Evolutionary conservation across 23 tunicate genomes (phyloP).

Genomic region (Botrylloides violaceus): DNA sequence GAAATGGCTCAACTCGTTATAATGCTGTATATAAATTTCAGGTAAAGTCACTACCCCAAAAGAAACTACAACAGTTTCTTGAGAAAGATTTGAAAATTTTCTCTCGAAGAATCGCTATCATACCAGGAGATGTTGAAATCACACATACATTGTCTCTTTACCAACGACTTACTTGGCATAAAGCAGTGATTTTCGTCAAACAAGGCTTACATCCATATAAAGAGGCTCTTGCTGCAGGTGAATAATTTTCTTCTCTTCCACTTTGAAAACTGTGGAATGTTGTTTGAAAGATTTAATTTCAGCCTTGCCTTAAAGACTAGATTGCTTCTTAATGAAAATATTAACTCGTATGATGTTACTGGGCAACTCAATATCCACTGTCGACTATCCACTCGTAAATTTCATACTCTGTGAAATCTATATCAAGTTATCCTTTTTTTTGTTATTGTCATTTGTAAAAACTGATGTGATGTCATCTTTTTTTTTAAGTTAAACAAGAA

Average conservation of each 20-base stretch:
- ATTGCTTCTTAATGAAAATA: too few relatives aligned
- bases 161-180: constrained; percentile 79
- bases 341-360: too few relatives aligned
- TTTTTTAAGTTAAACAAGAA: constrained; percentile 17
- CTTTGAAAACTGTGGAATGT: too few relatives aligned
- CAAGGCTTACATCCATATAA: constrained; percentile 68
- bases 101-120: constrained; percentile 31
- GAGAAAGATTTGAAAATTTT: constrained; percentile 51
- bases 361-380: too few relatives aligned
- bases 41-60: background rate
- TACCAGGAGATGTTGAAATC: constrained; percentile 51
- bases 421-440: too few relatives aligned
- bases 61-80: constrained; percentile 24
- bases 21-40: background rate
- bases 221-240: constrained; percentile 13
- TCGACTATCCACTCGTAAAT: too few relatives aligned
- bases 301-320: too few relatives aligned
- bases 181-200: constrained; percentile 28
- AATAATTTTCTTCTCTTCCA: too few relatives aligned
- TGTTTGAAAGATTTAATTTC: too few relatives aligned
- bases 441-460: too few relatives aligned
- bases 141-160: constrained; percentile 42
- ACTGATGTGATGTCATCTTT: background rate
- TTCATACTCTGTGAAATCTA: too few relatives aligned
- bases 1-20: too few relatives aligned